phyloP scores from a whole-genome alignment of 2,113 vertebrate genomes.

The Nothoprocta perdicaria region DNA sequence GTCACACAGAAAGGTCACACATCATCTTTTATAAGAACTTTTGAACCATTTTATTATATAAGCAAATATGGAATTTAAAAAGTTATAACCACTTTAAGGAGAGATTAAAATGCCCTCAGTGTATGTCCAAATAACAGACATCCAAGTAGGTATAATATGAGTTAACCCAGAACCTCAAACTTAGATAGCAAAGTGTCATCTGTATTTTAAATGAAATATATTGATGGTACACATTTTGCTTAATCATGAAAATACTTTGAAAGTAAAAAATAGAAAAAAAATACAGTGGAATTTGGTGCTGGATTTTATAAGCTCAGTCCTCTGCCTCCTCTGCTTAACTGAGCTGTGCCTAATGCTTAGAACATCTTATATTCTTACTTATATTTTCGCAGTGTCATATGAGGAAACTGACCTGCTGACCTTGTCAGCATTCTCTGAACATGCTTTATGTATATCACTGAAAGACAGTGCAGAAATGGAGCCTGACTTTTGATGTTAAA shows the following conservation, averaged over 20 bases:
- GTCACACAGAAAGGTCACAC: background rate
- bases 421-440: fast-evolving
- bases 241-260: background rate
- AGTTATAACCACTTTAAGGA: background rate
- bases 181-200: background rate
- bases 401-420: background rate
- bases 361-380: background rate
- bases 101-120: background rate
- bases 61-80: background rate
- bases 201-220: background rate
- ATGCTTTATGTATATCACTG: fast-evolving
- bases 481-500: background rate
- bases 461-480: background rate
- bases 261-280: background rate
- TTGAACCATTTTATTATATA: background rate
- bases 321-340: background rate
- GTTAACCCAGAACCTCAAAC: background rate
- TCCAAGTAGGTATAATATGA: background rate
- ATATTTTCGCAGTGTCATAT: background rate
- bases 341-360: background rate
- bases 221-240: background rate
- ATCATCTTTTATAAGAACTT: background rate
- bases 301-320: background rate
- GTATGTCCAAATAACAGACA: background rate
- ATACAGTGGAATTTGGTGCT: background rate